These are phyloP conservation scores for Trichonephila inaurata DNA, from an alignment of 1,140 invertebrate genomes.

Conservation along the genomic window DNA sequence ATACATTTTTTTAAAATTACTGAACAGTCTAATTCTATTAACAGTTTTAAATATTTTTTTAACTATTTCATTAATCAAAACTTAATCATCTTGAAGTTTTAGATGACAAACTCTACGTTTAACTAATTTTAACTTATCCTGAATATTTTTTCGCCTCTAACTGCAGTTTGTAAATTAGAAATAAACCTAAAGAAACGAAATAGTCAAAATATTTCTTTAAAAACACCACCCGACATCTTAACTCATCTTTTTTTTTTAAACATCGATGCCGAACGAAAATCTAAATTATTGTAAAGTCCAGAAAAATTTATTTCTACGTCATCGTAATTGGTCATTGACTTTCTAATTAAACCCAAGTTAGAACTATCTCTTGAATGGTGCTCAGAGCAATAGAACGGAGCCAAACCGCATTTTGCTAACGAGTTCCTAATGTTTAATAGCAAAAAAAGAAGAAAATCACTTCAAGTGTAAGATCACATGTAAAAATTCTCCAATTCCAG, in stretches of 20 bases:
- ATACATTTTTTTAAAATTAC: too few species aligned
- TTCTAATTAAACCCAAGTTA: constrained; percentile 6
- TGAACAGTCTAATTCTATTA: too few species aligned
- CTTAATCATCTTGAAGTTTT: too few species aligned
- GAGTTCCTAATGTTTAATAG: constrained; percentile 7
- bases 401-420: not conserved
- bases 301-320: not conserved
- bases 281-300: not conserved
- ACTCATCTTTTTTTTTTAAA: not conserved
- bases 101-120: not conserved
- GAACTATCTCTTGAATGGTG: not conserved
- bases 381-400: not conserved
- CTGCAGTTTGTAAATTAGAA: not conserved
- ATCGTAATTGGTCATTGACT: constrained; percentile 22
- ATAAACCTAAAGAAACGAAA: not conserved
- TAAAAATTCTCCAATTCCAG: constrained; percentile 30
- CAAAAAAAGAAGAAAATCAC: not conserved
- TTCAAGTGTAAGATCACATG: constrained; percentile 18
- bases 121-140: not conserved
- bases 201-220: not conserved
- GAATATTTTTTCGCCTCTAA: not conserved
- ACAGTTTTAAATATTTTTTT: too few species aligned
- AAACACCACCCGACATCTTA: not conserved
- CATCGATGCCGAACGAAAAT: not conserved
- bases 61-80: too few species aligned